Evolutionary conservation across 1,140 invertebrate species (phyloP).

Genomic region (Daktulosphaira vitifoliae): DNA sequence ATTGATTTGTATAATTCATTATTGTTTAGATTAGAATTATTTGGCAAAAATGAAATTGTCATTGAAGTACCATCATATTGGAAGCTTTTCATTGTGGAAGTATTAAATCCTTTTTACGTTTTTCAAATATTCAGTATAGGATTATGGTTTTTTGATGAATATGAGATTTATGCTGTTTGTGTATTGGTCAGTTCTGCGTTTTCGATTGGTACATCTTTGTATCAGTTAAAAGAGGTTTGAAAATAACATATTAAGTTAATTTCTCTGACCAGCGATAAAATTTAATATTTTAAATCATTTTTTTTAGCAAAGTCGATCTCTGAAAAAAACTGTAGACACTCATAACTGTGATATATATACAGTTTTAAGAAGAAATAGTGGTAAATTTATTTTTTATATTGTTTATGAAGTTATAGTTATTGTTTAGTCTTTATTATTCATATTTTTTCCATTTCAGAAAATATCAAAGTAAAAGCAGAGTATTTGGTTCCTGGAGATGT

Average conservation of each 20-base stretch:
- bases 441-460: constrained; percentile 24
- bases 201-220: constrained; percentile 54
- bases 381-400: constrained; percentile 38
- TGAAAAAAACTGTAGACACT: constrained; percentile 35
- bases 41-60: constrained; percentile 66
- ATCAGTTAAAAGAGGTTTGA: constrained; percentile 51
- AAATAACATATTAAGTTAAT: constrained; percentile 52
- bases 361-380: constrained; percentile 33
- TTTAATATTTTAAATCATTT: neutral
- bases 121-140: constrained; percentile 78
- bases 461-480: constrained; percentile 51
- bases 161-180: constrained; percentile 66
- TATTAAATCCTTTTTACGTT: constrained; percentile 87
- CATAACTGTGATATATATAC: constrained; percentile 29
- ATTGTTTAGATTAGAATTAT: constrained; percentile 59
- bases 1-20: no score
- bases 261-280: constrained; percentile 41
- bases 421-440: constrained; percentile 58
- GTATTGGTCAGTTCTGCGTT: constrained; percentile 56
- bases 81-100: constrained; percentile 61
- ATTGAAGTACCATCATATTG: constrained; percentile 64
- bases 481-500: constrained; percentile 81
- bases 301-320: constrained; percentile 42
- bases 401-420: neutral
- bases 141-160: constrained; percentile 68